Conservation (phyloP, 2,113 vertebrate species). For the Bagarius yarrelli region DNA sequence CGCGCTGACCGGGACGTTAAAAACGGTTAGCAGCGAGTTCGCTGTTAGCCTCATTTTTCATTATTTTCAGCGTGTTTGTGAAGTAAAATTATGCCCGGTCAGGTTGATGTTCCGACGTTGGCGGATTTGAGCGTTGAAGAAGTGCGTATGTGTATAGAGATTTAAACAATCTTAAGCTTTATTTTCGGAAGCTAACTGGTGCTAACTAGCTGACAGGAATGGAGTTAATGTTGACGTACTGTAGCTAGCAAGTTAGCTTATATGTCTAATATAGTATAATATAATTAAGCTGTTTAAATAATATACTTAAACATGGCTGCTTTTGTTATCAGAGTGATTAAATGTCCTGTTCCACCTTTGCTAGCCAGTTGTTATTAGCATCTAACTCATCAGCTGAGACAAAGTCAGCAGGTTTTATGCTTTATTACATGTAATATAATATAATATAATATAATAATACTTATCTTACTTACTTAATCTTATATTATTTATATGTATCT, state of each 20-base stretch:
- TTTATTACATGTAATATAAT: too few relatives aligned
- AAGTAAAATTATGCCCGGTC: constrained; percentile 72
- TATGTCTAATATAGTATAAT: background rate
- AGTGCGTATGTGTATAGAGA: constrained; percentile 69
- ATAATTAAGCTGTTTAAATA: background rate
- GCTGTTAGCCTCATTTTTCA: constrained; percentile 13
- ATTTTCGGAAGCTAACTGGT: background rate
- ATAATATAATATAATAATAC: too few relatives aligned
- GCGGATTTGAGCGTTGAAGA: constrained; percentile 86
- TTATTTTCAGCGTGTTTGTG: constrained; percentile 21
- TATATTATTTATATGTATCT: background rate
- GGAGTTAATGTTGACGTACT: too few relatives aligned
- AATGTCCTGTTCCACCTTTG: background rate
- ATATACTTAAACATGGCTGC: background rate
- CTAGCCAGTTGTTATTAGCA: background rate
- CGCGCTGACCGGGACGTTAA: constrained; percentile 59
- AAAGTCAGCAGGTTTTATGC: background rate
- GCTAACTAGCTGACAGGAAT: background rate
- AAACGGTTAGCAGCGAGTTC: constrained; percentile 55
- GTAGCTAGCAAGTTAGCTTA: too few relatives aligned
- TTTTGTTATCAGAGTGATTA: background rate
- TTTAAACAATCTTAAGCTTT: background rate
- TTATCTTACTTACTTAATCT: background rate
- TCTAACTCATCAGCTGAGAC: constrained; percentile 11
- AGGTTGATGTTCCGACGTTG: constrained; percentile 73